phyloP scores from a whole-genome alignment of 2,888 invertebrate genomes.

The Vesta saturnalis region DNA sequence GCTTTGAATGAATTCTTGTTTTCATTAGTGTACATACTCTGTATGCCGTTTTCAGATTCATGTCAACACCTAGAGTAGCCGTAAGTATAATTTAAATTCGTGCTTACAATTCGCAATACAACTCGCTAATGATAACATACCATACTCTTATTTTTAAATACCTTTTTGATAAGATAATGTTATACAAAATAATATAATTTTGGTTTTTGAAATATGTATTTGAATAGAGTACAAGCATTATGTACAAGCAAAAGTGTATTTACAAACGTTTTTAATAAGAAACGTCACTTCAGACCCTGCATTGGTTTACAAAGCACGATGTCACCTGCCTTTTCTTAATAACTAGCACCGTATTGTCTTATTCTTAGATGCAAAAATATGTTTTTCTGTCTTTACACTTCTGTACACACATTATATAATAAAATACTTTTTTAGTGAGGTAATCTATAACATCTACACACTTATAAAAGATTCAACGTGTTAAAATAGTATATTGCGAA shows the following conservation, averaged over 20 bases:
- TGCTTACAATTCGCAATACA: no score
- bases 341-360: conserved; percentile 44
- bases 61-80: no score
- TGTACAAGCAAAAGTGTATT: conserved; percentile 38
- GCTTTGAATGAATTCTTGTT: no score
- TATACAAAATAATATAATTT: no score
- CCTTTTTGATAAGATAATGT: no score
- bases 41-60: no score
- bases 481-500: neutral
- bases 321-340: conserved; percentile 40
- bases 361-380: conserved; percentile 43
- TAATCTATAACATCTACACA: conserved; percentile 27
- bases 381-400: conserved; percentile 39
- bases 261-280: conserved; percentile 33
- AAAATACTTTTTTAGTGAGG: conserved; percentile 42
- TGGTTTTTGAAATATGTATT: conserved; percentile 33
- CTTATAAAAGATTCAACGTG: conserved; percentile 23
- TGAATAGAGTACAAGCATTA: conserved; percentile 37
- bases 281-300: conserved; percentile 41
- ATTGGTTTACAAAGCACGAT: conserved; percentile 40
- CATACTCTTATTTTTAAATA: no score
- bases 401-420: conserved; percentile 38
- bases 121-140: no score
- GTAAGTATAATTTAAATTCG: no score
- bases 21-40: no score